phyloP scores from a whole-genome alignment of 2,113 vertebrate genomes.

The Sylvietta virens region DNA sequence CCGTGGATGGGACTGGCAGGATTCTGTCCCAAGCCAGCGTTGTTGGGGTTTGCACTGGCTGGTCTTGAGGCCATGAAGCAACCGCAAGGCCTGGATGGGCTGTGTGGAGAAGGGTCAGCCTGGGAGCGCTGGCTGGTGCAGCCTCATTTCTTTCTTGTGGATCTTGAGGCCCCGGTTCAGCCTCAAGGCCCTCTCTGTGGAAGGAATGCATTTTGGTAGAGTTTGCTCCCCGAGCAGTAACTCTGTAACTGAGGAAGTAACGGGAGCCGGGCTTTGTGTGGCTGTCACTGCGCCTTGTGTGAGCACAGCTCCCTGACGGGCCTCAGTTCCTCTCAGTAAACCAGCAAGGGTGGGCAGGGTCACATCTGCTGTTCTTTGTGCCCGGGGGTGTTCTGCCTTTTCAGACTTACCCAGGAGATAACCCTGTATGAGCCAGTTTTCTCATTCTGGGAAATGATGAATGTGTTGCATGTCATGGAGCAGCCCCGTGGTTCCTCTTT shows the following conservation, averaged over 20 bases:
- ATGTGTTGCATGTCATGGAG: not conserved
- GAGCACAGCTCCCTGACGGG: not conserved
- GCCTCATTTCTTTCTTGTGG: not conserved
- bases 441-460: not conserved
- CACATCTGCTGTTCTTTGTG: not conserved
- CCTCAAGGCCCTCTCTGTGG: not conserved
- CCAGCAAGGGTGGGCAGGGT: not conserved
- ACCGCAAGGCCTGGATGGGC: not conserved
- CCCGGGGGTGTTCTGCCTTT: not conserved
- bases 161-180: not conserved
- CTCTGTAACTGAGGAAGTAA: not conserved
- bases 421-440: not conserved
- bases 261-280: fast-evolving
- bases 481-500: not conserved
- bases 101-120: not conserved
- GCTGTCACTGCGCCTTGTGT: fast-evolving
- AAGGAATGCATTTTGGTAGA: not conserved
- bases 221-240: not conserved
- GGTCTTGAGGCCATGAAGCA: not conserved
- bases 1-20: not conserved
- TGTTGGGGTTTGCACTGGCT: not conserved
- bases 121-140: not conserved
- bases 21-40: fast-evolving
- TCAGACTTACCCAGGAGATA: not conserved
- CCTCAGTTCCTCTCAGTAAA: not conserved